A percentile compares a stretch with the other conserved stretches of the same genome.
Evolutionary conservation across 92 coral and sea anemone species (phyloP).

Genomic region (Porites lobata): DNA sequence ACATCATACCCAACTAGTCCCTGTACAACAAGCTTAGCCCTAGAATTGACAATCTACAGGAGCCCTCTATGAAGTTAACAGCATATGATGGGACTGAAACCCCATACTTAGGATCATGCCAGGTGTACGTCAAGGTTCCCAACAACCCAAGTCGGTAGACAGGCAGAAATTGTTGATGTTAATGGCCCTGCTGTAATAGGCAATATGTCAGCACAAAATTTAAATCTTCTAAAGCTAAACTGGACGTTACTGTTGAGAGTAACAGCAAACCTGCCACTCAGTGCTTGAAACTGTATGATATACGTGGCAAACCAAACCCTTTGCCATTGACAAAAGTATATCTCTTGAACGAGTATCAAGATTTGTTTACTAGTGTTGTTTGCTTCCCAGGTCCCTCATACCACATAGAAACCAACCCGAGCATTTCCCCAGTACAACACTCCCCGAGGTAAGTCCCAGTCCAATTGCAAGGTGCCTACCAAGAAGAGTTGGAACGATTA

Average conservation of each 20-base stretch:
- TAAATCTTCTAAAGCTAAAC: constrained; percentile 55
- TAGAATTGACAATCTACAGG: constrained; percentile 12
- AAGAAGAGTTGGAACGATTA: constrained; percentile 51
- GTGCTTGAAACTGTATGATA: not conserved
- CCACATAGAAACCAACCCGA: constrained; percentile 7
- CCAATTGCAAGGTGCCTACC: too few relatives aligned
- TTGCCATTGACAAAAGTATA: too few relatives aligned
- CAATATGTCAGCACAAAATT: not conserved
- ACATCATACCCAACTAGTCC: constrained; percentile 50
- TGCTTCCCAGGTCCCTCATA: not conserved
- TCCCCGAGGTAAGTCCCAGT: too few relatives aligned
- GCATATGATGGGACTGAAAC: constrained; percentile 7
- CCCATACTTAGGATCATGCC: constrained; percentile 53
- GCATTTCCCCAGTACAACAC: constrained; percentile 68
- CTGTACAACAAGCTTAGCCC: constrained; percentile 51
- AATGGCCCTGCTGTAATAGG: constrained; percentile 61
- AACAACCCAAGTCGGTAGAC: constrained; percentile 35
- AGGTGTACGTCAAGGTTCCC: constrained; percentile 56
- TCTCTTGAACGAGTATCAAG: too few relatives aligned
- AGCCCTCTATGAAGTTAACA: constrained; percentile 30
- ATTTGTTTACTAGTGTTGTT: too few relatives aligned
- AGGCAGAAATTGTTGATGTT: constrained; percentile 57
- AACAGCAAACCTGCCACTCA: too few relatives aligned
- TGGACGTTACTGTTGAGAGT: constrained; percentile 17
- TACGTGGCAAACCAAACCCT: not conserved